These are phyloP conservation scores for Hololepta plana DNA, from an alignment of 2,888 invertebrate genomes.

Conservation along the genomic window DNA sequence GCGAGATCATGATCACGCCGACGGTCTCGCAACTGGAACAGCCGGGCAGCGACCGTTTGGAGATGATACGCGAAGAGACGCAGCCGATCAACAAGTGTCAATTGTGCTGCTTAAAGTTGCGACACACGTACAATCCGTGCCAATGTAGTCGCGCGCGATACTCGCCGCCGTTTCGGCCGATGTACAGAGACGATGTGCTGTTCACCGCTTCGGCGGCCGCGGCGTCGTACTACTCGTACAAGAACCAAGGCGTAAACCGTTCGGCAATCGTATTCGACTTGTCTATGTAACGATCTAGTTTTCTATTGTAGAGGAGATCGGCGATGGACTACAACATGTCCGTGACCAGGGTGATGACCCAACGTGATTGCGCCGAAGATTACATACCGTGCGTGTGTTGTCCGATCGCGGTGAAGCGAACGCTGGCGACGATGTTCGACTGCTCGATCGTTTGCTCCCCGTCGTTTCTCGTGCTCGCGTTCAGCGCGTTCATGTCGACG, in stretches of 20 bases:
- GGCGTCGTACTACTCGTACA: slow-evolving; percentile 7
- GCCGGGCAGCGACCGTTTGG: no score
- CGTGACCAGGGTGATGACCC: slow-evolving; percentile 33
- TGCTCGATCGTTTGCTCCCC: slow-evolving; percentile 15
- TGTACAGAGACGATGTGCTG: slow-evolving; percentile 55
- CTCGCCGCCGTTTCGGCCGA: no score
- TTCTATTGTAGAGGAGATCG: slow-evolving; percentile 20
- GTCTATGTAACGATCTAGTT: no score
- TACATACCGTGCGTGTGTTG: slow-evolving; percentile 22
- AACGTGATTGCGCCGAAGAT: slow-evolving; percentile 26
- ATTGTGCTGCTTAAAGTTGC: no score
- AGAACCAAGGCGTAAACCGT: no score
- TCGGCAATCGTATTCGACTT: no score
- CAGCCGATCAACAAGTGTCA: no score
- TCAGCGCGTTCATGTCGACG: slow-evolving; percentile 38
- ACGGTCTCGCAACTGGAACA: no score
- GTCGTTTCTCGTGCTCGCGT: slow-evolving; percentile 22
- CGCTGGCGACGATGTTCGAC: slow-evolving; percentile 21
- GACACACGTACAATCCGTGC: no score
- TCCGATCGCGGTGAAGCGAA: slow-evolving; percentile 17
- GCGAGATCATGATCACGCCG: no score
- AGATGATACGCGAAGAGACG: no score
- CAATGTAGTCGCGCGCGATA: no score
- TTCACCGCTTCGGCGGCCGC: slow-evolving; percentile 35
- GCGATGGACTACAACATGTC: slow-evolving; percentile 35